Percentiles rank a stretch among this genome's conserved stretches.
Conservation (phyloP, 2,888 invertebrate genomes). For the Ophonus ardosiacus region DNA sequence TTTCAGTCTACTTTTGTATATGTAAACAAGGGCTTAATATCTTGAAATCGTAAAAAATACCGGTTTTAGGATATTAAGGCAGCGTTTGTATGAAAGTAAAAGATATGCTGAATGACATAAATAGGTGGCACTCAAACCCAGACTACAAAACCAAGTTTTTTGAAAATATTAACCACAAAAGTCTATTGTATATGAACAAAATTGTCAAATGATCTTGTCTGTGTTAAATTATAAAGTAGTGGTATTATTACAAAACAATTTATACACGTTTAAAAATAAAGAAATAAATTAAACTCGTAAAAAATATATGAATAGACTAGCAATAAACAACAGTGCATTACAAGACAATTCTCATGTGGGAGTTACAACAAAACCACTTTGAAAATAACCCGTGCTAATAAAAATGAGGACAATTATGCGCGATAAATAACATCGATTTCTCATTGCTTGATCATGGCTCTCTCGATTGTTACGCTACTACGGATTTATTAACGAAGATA, state of each 20-base stretch:
- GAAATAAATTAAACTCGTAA: neutral
- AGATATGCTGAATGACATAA: too few relatives aligned
- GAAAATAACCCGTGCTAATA: slow-evolving; percentile 28
- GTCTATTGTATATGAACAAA: too few relatives aligned
- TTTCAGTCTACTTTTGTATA: too few relatives aligned
- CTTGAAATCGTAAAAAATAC: too few relatives aligned
- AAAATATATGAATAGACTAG: neutral
- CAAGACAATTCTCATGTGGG: slow-evolving; percentile 30
- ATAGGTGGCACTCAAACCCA: too few relatives aligned
- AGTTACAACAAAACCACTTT: slow-evolving; percentile 7
- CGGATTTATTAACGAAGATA: slow-evolving; percentile 54
- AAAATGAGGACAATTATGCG: slow-evolving; percentile 42
- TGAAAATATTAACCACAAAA: too few relatives aligned
- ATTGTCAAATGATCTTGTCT: too few relatives aligned
- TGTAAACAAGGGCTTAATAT: too few relatives aligned
- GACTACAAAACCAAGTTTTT: too few relatives aligned
- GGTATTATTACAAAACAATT: neutral
- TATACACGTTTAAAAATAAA: neutral
- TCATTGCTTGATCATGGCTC: neutral
- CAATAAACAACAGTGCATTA: neutral
- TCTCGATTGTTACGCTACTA: slow-evolving; percentile 61
- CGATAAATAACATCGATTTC: slow-evolving; percentile 22
- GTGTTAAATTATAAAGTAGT: too few relatives aligned
- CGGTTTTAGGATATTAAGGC: too few relatives aligned
- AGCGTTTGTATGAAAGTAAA: too few relatives aligned